phyloP scores from a whole-genome alignment of 2,888 invertebrate genomes.

The Exephanes ischioxanthus region DNA sequence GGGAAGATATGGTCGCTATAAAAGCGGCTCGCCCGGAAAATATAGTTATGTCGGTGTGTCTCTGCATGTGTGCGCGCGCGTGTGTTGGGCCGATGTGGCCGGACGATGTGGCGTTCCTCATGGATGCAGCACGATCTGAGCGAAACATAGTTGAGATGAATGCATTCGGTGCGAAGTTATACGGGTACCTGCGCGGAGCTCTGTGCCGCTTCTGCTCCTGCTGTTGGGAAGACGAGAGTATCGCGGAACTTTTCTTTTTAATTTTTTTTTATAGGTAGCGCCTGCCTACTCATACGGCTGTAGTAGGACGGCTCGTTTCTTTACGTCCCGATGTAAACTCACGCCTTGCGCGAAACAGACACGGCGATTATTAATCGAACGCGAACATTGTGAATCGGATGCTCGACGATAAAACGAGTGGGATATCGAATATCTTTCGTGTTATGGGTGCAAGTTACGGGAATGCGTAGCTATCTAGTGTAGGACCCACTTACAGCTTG shows the following conservation, averaged over 20 bases:
- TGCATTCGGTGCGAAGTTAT: conserved; percentile 15
- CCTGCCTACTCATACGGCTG: conserved; percentile 5
- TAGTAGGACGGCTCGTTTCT: background rate
- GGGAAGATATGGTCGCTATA: conserved; percentile 63
- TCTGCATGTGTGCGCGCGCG: background rate
- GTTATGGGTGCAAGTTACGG: background rate
- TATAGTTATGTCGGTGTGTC: conserved; percentile 52
- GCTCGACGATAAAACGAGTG: background rate
- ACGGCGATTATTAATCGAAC: conserved; percentile 52
- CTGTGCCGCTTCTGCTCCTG: background rate
- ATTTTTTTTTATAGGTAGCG: conserved; percentile 7
- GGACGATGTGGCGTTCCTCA: conserved; percentile 46
- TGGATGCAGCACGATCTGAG: conserved; percentile 57
- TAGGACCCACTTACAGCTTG: background rate
- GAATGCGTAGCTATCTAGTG: background rate
- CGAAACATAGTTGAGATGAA: conserved; percentile 44
- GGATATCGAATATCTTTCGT: conserved; percentile 50
- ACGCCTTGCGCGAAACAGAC: conserved; percentile 35
- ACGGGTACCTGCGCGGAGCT: conserved; percentile 1
- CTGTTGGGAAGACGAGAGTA: conserved; percentile 29
- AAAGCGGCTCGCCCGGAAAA: conserved; percentile 63
- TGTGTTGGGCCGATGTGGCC: conserved; percentile 20
- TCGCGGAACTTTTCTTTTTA: conserved; percentile 28
- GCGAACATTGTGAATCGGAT: conserved; percentile 43
- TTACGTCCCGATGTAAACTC: conserved; percentile 7